Evolutionary conservation across 1,140 invertebrate species (phyloP), one percentile per base, ranked within the genome.

Genomic region (Phymastichus coffea): DNA sequence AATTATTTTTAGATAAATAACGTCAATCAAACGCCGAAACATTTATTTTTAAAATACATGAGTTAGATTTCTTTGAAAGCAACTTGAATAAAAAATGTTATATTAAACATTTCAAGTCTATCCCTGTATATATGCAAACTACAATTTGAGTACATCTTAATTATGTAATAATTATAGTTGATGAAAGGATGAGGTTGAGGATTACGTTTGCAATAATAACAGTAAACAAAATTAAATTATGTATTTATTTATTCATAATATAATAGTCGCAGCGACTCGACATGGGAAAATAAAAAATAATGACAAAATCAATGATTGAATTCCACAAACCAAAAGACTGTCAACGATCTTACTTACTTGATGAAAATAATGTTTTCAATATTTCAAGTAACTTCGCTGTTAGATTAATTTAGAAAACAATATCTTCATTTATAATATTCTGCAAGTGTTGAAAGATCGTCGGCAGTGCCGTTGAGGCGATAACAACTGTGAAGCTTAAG

Each of bases 221-320:
- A 56, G 57, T 19, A 61, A 59, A 28, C 10, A 9, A 41, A 38
- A 49, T 52, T 74, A 75, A 77, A 76, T 76, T 66, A 72, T 77
- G 75, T 63, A 76, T 66, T 61, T 44, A 63, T 77, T 72, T 76
- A 75, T 76, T 76, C 56, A 67, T 73, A 69, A 66, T 69, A 71
- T 74, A 73, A 74, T 67, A 69, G 57, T 60, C 51, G 49, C 49
- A 54, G 57, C 57, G 51, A 54, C 23, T 60, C 43, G 43, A 60
- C 35, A 33, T 35, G 47, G 47, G 47, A 60, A 14, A 49, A 22
- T 37, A 35, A 49, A 51, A 58, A 58, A 20, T 19, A 48, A 48
- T 23, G 43, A 49, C 41, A 28, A 54, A 54, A 60, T 54, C 35
- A 15, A 54, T 54, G 30, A 28, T 33, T 47, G 40, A 41, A 61